Conservation (phyloP, 2,888 invertebrate genomes). For the Drepana falcataria region DNA sequence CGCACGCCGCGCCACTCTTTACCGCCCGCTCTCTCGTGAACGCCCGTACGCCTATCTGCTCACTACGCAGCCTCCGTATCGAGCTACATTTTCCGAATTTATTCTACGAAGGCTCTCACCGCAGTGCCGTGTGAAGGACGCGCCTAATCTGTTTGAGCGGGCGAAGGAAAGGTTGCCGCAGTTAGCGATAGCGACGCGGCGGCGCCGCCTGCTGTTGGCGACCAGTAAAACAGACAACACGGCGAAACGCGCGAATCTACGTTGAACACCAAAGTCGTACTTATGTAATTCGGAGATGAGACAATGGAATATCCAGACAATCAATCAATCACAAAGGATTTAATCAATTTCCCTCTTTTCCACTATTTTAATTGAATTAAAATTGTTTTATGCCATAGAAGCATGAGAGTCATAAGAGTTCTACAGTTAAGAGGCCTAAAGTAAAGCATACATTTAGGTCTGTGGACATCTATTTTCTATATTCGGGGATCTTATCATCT, state of each 20-base stretch:
- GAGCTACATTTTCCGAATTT: slow-evolving; percentile 66
- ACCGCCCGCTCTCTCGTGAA: slow-evolving; percentile 25
- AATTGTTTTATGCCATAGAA: too few species aligned
- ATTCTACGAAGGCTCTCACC: slow-evolving; percentile 44
- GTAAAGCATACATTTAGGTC: too few species aligned
- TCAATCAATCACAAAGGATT: too few species aligned
- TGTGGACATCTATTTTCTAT: too few species aligned
- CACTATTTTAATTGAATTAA: too few species aligned
- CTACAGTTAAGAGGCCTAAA: too few species aligned
- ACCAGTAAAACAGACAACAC: background rate
- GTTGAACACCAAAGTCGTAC: background rate
- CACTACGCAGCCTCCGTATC: slow-evolving; percentile 76
- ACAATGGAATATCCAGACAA: too few species aligned
- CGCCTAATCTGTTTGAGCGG: slow-evolving; percentile 67
- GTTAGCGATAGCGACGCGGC: slow-evolving; percentile 10
- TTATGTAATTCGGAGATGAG: too few species aligned
- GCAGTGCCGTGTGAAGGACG: slow-evolving; percentile 56
- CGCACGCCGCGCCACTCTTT: slow-evolving; percentile 21
- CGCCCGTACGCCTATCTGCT: slow-evolving; percentile 39
- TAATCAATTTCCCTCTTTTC: too few species aligned
- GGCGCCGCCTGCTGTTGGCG: background rate
- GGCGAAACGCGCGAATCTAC: background rate
- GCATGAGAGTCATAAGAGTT: too few species aligned
- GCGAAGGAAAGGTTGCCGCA: slow-evolving; percentile 32
- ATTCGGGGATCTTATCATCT: too few species aligned